Conservation (phyloP, 2,113 vertebrate species). For the Atractosteus spatula region DNA sequence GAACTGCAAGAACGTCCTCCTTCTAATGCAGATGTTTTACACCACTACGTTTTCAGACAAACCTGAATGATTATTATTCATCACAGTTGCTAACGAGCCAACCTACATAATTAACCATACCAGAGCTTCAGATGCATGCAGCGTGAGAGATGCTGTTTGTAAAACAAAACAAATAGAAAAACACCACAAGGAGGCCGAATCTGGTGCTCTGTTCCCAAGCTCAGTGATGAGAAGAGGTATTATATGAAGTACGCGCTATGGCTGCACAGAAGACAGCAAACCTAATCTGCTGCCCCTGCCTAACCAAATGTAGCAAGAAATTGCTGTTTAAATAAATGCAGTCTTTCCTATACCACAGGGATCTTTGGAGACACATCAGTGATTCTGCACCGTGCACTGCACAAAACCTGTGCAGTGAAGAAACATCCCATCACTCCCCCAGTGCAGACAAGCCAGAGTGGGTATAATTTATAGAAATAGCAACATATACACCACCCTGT, state of each 20-base stretch:
- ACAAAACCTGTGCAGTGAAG: neutral
- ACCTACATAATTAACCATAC: constrained; percentile 2
- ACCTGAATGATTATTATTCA: neutral
- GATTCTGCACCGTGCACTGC: neutral
- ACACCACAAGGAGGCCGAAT: neutral
- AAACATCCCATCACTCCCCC: neutral
- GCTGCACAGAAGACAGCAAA: neutral
- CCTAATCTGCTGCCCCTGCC: neutral
- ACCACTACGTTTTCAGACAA: neutral
- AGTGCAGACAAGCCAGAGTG: neutral
- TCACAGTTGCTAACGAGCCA: neutral
- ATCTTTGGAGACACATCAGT: neutral
- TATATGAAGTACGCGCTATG: neutral
- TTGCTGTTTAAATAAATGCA: constrained; percentile 3
- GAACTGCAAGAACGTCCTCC: too few species aligned
- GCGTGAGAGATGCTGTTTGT: neutral
- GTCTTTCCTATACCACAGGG: constrained; percentile 3
- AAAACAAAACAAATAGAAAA: neutral
- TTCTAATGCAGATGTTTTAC: neutral
- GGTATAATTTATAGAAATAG: neutral
- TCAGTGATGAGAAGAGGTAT: neutral
- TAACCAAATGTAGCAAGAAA: neutral
- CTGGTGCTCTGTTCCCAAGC: neutral
- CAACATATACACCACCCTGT: neutral
- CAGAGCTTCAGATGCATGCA: neutral